Base-by-base conservation (phyloP, 2,888 invertebrate genomes). In the Amiota communis region DNA sequence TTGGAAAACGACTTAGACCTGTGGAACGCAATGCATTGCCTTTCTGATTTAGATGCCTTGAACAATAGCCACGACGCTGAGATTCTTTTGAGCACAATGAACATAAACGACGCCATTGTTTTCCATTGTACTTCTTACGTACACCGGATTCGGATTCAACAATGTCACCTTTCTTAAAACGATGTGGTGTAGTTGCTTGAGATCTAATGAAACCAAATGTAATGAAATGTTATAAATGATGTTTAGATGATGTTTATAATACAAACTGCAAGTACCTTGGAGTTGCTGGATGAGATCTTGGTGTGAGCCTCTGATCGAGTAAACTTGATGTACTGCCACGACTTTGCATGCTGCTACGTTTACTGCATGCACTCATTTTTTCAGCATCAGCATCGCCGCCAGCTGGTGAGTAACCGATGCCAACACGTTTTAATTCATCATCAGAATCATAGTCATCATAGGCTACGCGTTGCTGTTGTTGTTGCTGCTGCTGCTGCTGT, bases 101-200 rank as follows among this genome's bases (percentile, higher is more conserved):
- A 91, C 99, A 99, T 78, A 99, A 92, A 84, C 99, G 92, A 77
- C 99, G 93, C 99, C 99, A 99, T 90, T 99, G 99, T 91, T 99
- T 99, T 53, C 99, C 99, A 91, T 99, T 99, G 91, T 98, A 99
- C 91, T 99, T 99, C 91, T 99, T 99, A 13, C 98, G 92, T 84
- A 99, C 98, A 79, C 99, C 99, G 76, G 90, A 88, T 80, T 90
- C 90, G 71, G 90, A 90, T 81, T 88, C 88, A 76, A 90, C 90
- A 80, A 98, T 96, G 90, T 99, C 98, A 79, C 99, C 99, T 91
- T 99, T 99, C 91, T 97, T 97, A 91, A 97, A 97, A 90, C 97
- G 97, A 91, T 97, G 97, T 88, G 97, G 97, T 79, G 97, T 97
- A 81, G 96, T 95, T 88, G 96, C 96, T 92, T 97, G 96, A 92